Conservation (phyloP, 2,888 invertebrate genomes). For the Drosophila testacea region DNA sequence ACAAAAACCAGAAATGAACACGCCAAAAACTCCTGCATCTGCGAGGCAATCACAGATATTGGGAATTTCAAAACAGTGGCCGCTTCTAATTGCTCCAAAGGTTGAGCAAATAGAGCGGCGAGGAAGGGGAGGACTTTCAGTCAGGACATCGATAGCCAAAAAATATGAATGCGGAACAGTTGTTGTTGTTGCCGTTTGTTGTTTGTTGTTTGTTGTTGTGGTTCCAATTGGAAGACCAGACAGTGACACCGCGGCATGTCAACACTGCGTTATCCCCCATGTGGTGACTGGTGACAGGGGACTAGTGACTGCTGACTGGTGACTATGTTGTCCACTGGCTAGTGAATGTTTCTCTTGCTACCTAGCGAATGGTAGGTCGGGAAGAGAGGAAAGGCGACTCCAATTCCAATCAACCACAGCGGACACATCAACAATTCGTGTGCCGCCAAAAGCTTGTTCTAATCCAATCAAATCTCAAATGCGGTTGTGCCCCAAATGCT, state of each 20-base stretch:
- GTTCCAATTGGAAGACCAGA: conserved; percentile 48
- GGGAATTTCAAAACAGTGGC: conserved; percentile 47
- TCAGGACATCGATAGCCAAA: conserved; percentile 38
- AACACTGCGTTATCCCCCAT: conserved; percentile 53
- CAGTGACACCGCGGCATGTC: conserved; percentile 53
- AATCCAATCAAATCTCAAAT: conserved; percentile 82
- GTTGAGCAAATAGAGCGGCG: conserved; percentile 23
- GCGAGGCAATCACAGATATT: conserved; percentile 75
- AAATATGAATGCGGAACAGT: conserved; percentile 46
- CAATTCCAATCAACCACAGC: conserved; percentile 64
- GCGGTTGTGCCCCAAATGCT: conserved; percentile 69
- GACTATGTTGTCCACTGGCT: neutral
- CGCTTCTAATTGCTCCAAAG: conserved; percentile 70
- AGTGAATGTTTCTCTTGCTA: neutral
- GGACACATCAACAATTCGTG: conserved; percentile 66
- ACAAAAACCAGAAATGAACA: conserved; percentile 23
- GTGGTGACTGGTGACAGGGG: conserved; percentile 18
- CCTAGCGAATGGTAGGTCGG: neutral
- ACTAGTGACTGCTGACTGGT: conserved; percentile 5
- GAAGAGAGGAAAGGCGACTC: neutral
- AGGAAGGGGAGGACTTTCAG: conserved; percentile 3
- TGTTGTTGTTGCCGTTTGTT: conserved; percentile 3
- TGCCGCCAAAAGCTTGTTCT: conserved; percentile 80
- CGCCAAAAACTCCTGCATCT: neutral
- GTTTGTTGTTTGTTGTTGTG: conserved; percentile 31